Evolutionary conservation across 2,888 invertebrate genomes (phyloP), one percentile per base, ranked within the genome.

Genomic region (Iselma pallidipennis): DNA sequence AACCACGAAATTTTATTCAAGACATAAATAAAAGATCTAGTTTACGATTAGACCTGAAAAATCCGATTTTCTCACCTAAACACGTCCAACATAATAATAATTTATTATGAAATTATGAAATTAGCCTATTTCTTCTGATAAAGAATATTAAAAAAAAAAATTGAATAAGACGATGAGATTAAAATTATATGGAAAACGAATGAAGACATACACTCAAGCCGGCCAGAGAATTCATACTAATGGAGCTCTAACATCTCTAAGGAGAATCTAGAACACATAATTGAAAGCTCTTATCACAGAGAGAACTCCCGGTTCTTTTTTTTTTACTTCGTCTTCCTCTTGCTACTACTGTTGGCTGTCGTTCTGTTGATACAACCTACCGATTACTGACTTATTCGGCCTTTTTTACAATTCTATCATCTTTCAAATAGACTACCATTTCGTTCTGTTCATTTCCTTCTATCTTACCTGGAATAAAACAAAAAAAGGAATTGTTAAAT

Each of bases 281-380:
- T 67, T 65, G 67, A 66, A 66, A 61, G 65, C 67, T 63, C 59
- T 65, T 66, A 60, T 59, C 64, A 59, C 19, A 42, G 21, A 42
- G 19, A 42, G n/a, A n/a, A n/a, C n/a, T 42, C 21, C 42, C 6
- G 9, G 19, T 42, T 19, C 19, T 19, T 37, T 9, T 19, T 42
- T 42, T 21, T 12, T 21, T 19, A n/a, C n/a, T n/a, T n/a, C n/a
- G n/a, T n/a, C n/a, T 42, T 21, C 4, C 4, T 9, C 2, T 4
- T 37, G 16, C 16, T 19, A 33, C 12, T 33, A 33, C 33, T 33
- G 29, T 29, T 29, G 29, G 14, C n/a, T 33, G 14, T 4, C n/a
- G 6, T 16, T 7, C 6, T 37, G 37, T 37, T 37, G 16, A 37
- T 37, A 14, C 16, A 16, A 37, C 37, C 16, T 16, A 37, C 14